Conservation (phyloP, 2,797 vertebrate species). For the Ctenopoma kingsleyae region DNA sequence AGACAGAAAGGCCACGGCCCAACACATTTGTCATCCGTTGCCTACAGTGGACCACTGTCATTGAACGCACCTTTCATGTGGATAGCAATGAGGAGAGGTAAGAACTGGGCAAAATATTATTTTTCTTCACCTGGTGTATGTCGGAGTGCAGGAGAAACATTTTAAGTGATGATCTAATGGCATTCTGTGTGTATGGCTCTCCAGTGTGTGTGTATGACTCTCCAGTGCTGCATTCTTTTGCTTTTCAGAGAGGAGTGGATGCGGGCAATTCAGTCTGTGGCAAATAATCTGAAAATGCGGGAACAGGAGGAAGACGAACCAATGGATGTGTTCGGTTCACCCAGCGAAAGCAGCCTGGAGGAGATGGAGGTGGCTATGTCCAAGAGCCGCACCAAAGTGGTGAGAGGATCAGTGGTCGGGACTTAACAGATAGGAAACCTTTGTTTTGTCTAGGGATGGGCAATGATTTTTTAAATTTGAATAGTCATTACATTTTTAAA, state of each 20-base stretch:
- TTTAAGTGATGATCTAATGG: neutral
- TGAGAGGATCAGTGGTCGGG: constrained; percentile 63
- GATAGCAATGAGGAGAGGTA: constrained; percentile 90
- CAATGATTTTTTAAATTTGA: too few relatives aligned
- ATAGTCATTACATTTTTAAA: too few relatives aligned
- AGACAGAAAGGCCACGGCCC: constrained; percentile 89
- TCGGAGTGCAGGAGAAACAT: too few relatives aligned
- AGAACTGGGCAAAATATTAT: constrained; percentile 3
- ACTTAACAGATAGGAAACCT: neutral
- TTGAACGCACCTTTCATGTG: constrained; percentile 92
- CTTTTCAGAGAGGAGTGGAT: constrained; percentile 90
- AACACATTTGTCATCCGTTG: constrained; percentile 94
- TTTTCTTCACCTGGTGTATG: neutral
- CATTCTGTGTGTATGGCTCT: neutral
- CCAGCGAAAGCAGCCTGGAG: constrained; percentile 81
- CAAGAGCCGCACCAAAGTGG: constrained; percentile 88
- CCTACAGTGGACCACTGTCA: constrained; percentile 93
- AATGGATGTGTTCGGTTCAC: constrained; percentile 86
- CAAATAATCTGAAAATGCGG: constrained; percentile 88
- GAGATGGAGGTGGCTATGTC: constrained; percentile 89
- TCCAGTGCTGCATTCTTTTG: neutral
- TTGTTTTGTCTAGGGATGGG: neutral
- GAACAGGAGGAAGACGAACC: constrained; percentile 80
- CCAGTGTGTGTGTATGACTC: neutral
- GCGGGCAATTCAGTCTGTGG: constrained; percentile 89